Percentiles rank a stretch among this genome's conserved stretches.
Evolutionary conservation across 2,113 vertebrate species (phyloP).

Genomic region (Gavialis gangeticus): DNA sequence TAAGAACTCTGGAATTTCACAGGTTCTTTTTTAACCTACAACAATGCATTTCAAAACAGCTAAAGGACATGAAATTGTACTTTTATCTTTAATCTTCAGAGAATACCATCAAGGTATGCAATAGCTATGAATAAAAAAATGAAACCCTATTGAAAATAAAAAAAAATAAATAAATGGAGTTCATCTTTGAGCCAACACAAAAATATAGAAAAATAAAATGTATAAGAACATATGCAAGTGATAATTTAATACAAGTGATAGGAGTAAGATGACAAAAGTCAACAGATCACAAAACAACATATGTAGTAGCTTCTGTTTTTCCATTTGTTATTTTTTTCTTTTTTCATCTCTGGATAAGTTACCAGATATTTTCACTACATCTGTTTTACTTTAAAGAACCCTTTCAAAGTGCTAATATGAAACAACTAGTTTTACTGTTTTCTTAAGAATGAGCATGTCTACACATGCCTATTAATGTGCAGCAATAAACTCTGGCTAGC

Average conservation of each 20-base stretch:
- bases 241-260: not conserved
- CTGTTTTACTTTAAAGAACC: not conserved
- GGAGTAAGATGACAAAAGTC: not conserved
- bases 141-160: not conserved
- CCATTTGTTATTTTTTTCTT: not conserved
- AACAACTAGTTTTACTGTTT: not conserved
- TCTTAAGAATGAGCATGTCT: no score
- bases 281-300: not conserved
- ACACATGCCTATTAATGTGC: no score
- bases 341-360: not conserved
- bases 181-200: not conserved
- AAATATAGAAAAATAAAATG: not conserved
- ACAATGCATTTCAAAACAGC: not conserved
- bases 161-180: not conserved
- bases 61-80: not conserved
- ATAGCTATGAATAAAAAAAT: not conserved
- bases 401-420: not conserved
- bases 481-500: no score
- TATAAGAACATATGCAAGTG: not conserved
- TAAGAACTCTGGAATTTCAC: not conserved
- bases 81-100: not conserved
- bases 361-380: not conserved
- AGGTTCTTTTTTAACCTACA: not conserved
- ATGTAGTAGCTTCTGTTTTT: not conserved
- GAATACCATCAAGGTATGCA: not conserved